These are phyloP conservation scores for Leptinotarsa lineolata DNA, from an alignment of 1,140 invertebrate species.

Conservation along the genomic window DNA sequence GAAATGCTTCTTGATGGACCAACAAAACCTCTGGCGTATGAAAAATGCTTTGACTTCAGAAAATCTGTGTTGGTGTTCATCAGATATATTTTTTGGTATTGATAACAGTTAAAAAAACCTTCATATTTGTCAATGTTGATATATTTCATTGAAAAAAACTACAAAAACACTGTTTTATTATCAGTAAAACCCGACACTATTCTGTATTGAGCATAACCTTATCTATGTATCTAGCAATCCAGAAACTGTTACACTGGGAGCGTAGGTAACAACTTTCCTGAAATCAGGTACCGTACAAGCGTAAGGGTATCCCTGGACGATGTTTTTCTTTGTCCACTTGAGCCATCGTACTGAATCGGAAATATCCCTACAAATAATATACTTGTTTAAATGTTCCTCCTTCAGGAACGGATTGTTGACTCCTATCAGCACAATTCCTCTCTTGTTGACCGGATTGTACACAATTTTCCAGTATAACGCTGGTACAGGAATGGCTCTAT, in stretches of 20 bases:
- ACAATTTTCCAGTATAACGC: slow-evolving; percentile 67
- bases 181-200: no score
- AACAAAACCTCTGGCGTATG: no score
- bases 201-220: no score
- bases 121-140: no score
- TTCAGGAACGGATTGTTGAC: slow-evolving; percentile 67
- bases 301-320: slow-evolving; percentile 65
- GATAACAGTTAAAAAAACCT: no score
- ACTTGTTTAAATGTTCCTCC: slow-evolving; percentile 45
- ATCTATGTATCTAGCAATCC: background rate
- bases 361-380: slow-evolving; percentile 64
- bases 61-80: no score
- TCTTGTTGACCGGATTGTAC: slow-evolving; percentile 59
- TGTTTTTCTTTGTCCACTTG: slow-evolving; percentile 54
- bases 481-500: slow-evolving; percentile 61
- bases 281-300: slow-evolving; percentile 68
- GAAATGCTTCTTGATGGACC: no score
- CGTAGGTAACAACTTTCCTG: slow-evolving; percentile 58
- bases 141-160: no score
- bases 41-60: no score
- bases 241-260: slow-evolving; percentile 52
- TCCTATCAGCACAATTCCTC: slow-evolving; percentile 65
- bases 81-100: no score
- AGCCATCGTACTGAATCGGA: slow-evolving; percentile 59
- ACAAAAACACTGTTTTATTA: no score